Conservation (phyloP, 2,113 vertebrate genomes). For the Theristicus caerulescens region DNA sequence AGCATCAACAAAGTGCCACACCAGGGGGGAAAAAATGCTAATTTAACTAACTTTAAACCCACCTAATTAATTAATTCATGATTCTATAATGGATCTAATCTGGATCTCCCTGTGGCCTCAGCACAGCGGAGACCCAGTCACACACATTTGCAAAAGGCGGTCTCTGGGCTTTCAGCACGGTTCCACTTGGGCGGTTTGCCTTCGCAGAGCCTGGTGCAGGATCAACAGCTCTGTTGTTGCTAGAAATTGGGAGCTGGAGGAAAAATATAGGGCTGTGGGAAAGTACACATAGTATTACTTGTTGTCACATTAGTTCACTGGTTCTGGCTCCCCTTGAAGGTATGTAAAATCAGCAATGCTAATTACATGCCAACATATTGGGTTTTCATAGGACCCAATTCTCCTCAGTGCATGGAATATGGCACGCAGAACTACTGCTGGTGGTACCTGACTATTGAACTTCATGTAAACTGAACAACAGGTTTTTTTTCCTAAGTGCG, state of each 20-base stretch:
- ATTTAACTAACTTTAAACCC: not conserved
- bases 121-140: not conserved
- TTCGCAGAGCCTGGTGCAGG: not conserved
- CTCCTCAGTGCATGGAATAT: not conserved
- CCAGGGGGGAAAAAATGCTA: not conserved
- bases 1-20: not conserved
- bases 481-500: fast-evolving
- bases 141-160: not conserved
- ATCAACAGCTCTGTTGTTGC: not conserved
- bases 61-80: not conserved
- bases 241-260: not conserved
- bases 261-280: not conserved
- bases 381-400: not conserved
- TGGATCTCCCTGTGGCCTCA: not conserved
- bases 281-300: not conserved
- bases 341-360: fast-evolving
- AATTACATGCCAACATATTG: not conserved
- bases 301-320: not conserved
- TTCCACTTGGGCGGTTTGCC: not conserved
- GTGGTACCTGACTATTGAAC: not conserved
- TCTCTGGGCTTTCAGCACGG: not conserved
- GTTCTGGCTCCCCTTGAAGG: not conserved
- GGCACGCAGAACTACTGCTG: not conserved
- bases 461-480: not conserved
- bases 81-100: not conserved